Base-by-base conservation (phyloP, 2,888 invertebrate species). In the Dryadula phaetusa region DNA sequence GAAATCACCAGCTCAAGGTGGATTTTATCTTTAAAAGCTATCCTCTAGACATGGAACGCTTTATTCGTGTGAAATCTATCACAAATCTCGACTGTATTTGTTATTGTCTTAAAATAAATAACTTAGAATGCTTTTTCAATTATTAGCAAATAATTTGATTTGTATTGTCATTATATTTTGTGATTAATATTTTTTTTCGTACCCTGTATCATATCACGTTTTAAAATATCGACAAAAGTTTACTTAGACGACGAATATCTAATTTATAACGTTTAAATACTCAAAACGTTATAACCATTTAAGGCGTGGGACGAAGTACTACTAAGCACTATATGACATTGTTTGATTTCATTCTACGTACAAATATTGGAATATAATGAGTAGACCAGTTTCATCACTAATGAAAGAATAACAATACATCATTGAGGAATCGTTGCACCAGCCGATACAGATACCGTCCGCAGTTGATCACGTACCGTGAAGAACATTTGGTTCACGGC, bases 341-440 rank as follows among this genome's bases (percentile, higher is more conserved):
- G 18, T 22, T 40, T n/a, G 28, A 58, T 61, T 40, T 34, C 12
- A 37, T 56, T 32, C 20, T 20, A 22, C 40, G 12, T 20, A 25
- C 42, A 53, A 42, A 62, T 61, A 40, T 53, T 61, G 18, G 52
- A 28, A 52, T 58, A 58, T 20, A 64, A 44, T 47, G 53, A 54
- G 37, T 64, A 53, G 37, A 52, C 46, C 14, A 53, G 46, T 88
- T 87, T 84, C 84, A 74, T 80, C 82, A 87, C 75, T 81, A 80
- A 85, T 84, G 83, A 82, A 86, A 85, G 81, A 84, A 84, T 84
- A 90, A 91, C 90, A 92, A 92, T 91, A 85, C 87, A 84, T 63
- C 58, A 66, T 70, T 62, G 62, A 62, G 67, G 65, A 67, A 58
- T 60, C 52, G 77, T 79, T 82, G 78, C 77, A 78, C 78, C 79